These are phyloP conservation scores for Sterrhoptilus dennistouni DNA, from an alignment of 2,113 vertebrate genomes.

Conservation along the genomic window DNA sequence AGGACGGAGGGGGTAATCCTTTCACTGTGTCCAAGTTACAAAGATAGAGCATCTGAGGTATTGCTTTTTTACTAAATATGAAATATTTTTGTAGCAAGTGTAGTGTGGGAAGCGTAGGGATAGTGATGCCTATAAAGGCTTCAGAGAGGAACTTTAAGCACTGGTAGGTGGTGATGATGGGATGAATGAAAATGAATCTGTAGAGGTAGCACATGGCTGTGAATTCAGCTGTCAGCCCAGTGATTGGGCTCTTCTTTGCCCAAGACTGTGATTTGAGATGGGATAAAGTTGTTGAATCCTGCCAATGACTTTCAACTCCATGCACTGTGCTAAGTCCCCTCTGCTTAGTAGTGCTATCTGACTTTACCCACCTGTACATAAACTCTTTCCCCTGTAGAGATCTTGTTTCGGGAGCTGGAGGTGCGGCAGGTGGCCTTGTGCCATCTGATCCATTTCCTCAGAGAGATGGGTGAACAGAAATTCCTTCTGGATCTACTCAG, in stretches of 20 bases:
- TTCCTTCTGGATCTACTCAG: constrained; percentile 88
- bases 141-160: background rate
- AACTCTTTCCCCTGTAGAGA: constrained; percentile 72
- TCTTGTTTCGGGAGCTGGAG: constrained; percentile 89
- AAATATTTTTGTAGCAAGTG: background rate
- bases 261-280: background rate
- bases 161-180: background rate
- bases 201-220: background rate
- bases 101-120: fast-evolving
- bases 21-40: background rate
- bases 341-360: background rate
- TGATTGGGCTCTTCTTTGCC: background rate
- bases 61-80: background rate
- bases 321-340: background rate
- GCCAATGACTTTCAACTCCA: background rate
- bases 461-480: constrained; percentile 84
- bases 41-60: background rate
- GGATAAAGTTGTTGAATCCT: background rate
- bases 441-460: constrained; percentile 91
- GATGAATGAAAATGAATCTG: background rate
- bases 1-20: background rate
- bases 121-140: background rate
- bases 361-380: background rate
- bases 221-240: background rate
- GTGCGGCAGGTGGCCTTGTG: constrained; percentile 86